Evolutionary conservation across 2,888 invertebrate genomes (phyloP), one percentile per base, ranked within the genome.

Genomic region (Achlya flavicornis): DNA sequence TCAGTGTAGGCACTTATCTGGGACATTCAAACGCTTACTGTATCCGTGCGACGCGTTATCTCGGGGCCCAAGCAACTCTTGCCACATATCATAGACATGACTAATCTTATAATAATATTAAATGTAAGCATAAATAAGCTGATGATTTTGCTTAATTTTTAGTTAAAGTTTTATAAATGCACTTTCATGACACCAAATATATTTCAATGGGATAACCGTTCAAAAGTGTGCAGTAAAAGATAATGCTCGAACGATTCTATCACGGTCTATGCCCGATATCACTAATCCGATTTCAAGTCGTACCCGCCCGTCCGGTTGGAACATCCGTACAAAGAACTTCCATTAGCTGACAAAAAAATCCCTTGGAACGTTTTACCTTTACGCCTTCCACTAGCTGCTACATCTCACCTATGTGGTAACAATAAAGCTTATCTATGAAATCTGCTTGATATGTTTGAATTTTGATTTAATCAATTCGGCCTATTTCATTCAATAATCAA

Each of bases 261-360:
- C 86, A 87, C 85, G 85, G 85, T 85, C 83, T 85, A 87, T 86
- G 83, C 84, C 82, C 87, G 86, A 89, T 90, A 88, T 86, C 84
- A 78, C 85, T 92, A 89, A 93, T 90, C 91, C 89, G 88, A 90
- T 91, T 90, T 79, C 83, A 86, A 89, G 86, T 88, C 85, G 84
- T 78, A 79, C 84, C 75, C 77, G 86, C 78, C 80, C 88, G 86
- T 82, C 85, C 89, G 83, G 83, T 87, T 83, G 85, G 86, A 90
- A 88, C 87, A 87, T 86, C 83, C 86, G 89, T 88, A 92, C 92
- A 92, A 93, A 92, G 92, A 93, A 90, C 88, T 92, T 93, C 93
- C 92, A 93, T 93, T 93, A 92, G 86, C 89, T 85, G 87, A 83
- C 86, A 90, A 89, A 85, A 60, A 91, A 92, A 88, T 77, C 78